These are phyloP conservation scores for Coecobrya sp. DNA, from an alignment of 2,888 invertebrate genomes.

Conservation along the genomic window DNA sequence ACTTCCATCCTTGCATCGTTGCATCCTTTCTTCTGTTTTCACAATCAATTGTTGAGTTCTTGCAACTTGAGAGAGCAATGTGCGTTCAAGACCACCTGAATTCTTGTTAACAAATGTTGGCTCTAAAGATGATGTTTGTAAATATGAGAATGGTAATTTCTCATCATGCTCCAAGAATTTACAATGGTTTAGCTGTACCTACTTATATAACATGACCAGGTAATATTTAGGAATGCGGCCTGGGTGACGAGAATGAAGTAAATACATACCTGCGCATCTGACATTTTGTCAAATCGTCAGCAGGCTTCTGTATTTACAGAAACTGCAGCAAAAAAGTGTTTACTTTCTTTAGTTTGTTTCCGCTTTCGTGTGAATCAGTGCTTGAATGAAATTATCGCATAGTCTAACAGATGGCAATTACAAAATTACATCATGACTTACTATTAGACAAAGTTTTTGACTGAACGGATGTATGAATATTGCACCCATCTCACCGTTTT, in stretches of 20 bases:
- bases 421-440: no score
- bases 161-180: slow-evolving; percentile 64
- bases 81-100: background rate
- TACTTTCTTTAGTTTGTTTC: no score
- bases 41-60: slow-evolving; percentile 1
- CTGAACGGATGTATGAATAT: no score
- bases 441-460: no score
- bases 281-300: background rate
- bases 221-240: slow-evolving; percentile 11
- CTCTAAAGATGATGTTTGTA: background rate
- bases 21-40: no score
- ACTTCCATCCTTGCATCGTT: slow-evolving; percentile 5
- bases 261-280: background rate
- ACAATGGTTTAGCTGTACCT: slow-evolving; percentile 37
- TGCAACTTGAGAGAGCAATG: background rate
- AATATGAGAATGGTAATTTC: slow-evolving; percentile 45
- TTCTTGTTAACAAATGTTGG: slow-evolving; percentile 48
- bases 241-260: background rate
- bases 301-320: no score
- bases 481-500: no score
- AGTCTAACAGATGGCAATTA: no score
- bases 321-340: no score
- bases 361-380: no score
- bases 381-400: no score
- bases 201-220: background rate